phyloP scores from a whole-genome alignment of 2,113 vertebrate species.

The Notechis scutatus region DNA sequence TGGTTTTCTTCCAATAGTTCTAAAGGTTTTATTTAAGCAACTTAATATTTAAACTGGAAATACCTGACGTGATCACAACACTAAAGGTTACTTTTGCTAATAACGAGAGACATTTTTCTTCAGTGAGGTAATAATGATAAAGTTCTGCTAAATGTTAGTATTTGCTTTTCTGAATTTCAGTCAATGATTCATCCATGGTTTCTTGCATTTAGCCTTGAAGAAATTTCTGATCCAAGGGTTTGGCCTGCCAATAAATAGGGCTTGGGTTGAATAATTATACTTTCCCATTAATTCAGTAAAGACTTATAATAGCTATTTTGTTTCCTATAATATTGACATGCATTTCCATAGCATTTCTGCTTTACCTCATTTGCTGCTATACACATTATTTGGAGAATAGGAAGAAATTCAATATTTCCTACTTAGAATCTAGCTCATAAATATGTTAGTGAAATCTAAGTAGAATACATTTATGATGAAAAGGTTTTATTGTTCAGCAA shows the following conservation, averaged over 20 bases:
- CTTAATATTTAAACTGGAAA: not conserved
- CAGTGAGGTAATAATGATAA: not conserved
- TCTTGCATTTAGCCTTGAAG: not conserved
- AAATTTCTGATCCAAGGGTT: not conserved
- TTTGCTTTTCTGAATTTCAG: not conserved
- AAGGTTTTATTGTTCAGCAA: constrained; percentile 8
- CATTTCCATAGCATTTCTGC: constrained; percentile 21
- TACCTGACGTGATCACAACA: not conserved
- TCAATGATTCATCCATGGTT: not conserved
- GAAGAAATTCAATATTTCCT: constrained; percentile 30
- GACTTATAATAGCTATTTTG: constrained; percentile 28
- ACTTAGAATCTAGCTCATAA: constrained; percentile 12
- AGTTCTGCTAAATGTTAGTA: not conserved
- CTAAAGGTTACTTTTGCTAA: not conserved
- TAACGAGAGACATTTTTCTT: not conserved
- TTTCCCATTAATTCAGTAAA: constrained; percentile 22
- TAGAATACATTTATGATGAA: not conserved
- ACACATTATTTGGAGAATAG: constrained; percentile 13
- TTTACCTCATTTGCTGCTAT: constrained; percentile 21
- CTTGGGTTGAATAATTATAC: constrained; percentile 27
- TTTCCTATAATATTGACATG: constrained; percentile 15
- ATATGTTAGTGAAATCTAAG: constrained; percentile 9
- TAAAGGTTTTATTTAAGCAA: not conserved
- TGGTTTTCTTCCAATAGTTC: not conserved
- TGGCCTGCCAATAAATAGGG: not conserved